Base-by-base conservation (phyloP, 2,888 invertebrate genomes). In the Lasioglossum calceatum region DNA sequence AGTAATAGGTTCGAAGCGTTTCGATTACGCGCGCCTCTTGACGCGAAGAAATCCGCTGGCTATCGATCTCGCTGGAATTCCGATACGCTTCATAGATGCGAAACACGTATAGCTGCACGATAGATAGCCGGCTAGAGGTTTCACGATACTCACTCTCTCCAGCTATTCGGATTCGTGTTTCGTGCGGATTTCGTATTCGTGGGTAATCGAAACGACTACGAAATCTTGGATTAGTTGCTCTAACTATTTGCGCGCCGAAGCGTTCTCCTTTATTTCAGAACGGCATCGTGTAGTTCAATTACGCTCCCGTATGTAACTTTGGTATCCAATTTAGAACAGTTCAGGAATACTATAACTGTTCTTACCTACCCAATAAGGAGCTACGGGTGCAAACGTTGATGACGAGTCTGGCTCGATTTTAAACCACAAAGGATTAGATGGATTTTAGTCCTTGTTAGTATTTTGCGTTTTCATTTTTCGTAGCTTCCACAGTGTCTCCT, bases 1-100 rank as follows among this genome's bases (percentile, higher is more conserved):
- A 23, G 81, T 72, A 81, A 83, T 81, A 64, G 75, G 58, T 50
- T 72, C 32, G 75, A 10, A 50, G 70, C 58, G 36, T 27, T 50
- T 32, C 81, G 75, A 81, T 83, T 50, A 58, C 58, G 14, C 23
- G 47, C n/a, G 16, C 75, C 27, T 27, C 58, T 74, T 47, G 44
- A 83, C 75, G 75, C 75, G 58, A 36, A 32, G 44, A 75, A 71
- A 32, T 61, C 32, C 72, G 67, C 74, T 44, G 82, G 19, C 58
- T 75, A 36, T 58, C 50, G 58, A 36, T 61, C 47, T 42, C 44
- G n/a, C 54, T 19, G 58, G 58, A 78, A 73, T 71, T 72, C 47
- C 64, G 32, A n/a, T 61, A 61, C 75, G 80, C n/a, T 76, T 81
- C 71, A n/a, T 82, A 44, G 16, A n/a, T 36, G 36, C 39, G 64